A percentile compares a stretch with the other conserved stretches of the same genome.
phyloP scores from a whole-genome alignment of 2,113 vertebrate genomes.

The Propithecus coquereli region DNA sequence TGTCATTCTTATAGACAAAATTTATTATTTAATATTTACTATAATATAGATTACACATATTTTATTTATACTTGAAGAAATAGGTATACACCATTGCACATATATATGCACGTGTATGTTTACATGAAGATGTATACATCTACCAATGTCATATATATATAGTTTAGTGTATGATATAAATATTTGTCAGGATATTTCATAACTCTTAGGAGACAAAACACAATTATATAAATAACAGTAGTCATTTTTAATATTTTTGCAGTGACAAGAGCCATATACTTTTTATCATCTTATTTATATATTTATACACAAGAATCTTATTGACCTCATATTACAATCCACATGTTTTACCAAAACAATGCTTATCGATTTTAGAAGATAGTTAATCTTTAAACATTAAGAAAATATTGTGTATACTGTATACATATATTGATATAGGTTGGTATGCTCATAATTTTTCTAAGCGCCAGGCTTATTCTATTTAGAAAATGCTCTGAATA shows the following conservation, averaged over 20 bases:
- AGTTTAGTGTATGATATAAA: background rate
- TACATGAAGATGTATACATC: background rate
- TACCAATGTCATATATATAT: background rate
- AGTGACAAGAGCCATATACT: background rate
- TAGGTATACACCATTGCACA: background rate
- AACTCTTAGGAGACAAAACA: background rate
- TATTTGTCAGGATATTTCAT: background rate
- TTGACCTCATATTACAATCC: background rate
- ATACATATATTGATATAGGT: background rate
- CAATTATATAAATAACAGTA: background rate
- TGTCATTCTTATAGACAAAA: background rate
- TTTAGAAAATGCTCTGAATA: conserved; percentile 2
- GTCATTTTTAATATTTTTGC: background rate
- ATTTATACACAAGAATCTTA: background rate
- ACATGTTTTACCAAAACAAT: background rate
- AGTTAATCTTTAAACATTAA: background rate
- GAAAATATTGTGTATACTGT: background rate
- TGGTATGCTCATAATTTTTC: background rate
- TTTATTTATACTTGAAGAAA: background rate
- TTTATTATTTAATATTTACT: background rate
- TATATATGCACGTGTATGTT: background rate
- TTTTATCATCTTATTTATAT: background rate
- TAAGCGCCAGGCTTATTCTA: background rate
- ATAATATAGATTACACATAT: background rate
- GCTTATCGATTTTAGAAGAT: background rate